Evolutionary conservation across 2,888 invertebrate species (phyloP), one percentile per base, ranked within the genome.

Genomic region (Onchidella celtica): DNA sequence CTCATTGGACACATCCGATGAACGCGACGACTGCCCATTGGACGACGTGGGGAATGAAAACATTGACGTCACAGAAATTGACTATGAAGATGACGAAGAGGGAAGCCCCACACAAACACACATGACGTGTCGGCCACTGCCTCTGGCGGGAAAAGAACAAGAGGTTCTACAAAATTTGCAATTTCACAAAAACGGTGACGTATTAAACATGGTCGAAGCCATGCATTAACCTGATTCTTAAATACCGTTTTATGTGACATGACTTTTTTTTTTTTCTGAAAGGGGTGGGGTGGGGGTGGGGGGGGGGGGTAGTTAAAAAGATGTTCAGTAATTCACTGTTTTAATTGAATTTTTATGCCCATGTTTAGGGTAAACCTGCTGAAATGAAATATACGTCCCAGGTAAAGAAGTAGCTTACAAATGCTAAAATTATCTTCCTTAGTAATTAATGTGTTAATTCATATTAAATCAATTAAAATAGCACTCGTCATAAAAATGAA

Each of bases 31-130:
- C 38, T 57, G 73, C 24, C 57, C n/a, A 21, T 57, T 59, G 38
- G 83, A 83, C 36, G 82, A 84, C 59, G 55, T 77, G 24, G 80
- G 81, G 59, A 74, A 79, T 32, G 84, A 82, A 36, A 84, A 84
- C 72, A 84, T 84, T 32, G 84, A 84, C 79, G 84, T 84, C 72
- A 84, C 84, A 3, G 84, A 84, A 68, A 36, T 84, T 3, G 84
- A 84, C 36, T 82, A 84, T 34, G 79, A 80, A 38, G 34, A 78
- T 4, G 75, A 81, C 21, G 75, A 79, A 0, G 81, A 81, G 21
- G 81, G 79, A 0, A 69, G 63, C 36, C 70, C 72, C n/a, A 73
- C 59, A 1, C 32, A 59, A 9, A 73, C 47, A n/a, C 63, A 9
- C 32, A 29, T 65, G 36, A n/a, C n/a, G n/a, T 73, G 68, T 27